Percentiles rank a stretch among this genome's conserved stretches.
These are phyloP conservation scores for Salarias fasciatus DNA, from an alignment of 2,797 vertebrate species.

Conservation along the genomic window DNA sequence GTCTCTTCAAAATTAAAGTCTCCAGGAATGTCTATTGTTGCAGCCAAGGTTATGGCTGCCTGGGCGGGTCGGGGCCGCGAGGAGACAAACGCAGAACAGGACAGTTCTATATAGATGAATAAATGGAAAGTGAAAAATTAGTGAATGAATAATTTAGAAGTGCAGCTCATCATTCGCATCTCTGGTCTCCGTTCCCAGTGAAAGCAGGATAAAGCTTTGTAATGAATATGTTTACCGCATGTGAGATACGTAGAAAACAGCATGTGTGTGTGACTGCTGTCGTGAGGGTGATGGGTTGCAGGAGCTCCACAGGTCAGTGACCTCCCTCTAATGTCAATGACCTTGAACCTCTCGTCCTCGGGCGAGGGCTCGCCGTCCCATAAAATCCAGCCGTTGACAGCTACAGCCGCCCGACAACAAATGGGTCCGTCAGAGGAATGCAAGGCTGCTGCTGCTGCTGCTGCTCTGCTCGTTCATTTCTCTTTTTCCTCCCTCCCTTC, in stretches of 20 bases:
- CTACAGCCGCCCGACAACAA: conserved; percentile 38
- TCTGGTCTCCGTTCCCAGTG: background rate
- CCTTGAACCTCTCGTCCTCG: conserved; percentile 37
- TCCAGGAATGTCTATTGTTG: conserved; percentile 66
- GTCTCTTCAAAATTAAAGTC: conserved; percentile 63
- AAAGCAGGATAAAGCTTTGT: too few species aligned
- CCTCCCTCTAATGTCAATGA: conserved; percentile 34
- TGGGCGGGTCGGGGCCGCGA: conserved; percentile 19
- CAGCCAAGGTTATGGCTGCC: conserved; percentile 57
- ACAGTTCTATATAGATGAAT: background rate
- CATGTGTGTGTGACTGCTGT: background rate
- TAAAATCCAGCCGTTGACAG: conserved; percentile 59
- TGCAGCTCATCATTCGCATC: background rate
- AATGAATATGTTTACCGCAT: background rate
- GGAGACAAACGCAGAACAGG: background rate
- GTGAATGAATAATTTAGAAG: too few species aligned
- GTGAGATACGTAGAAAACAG: background rate
- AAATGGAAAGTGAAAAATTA: conserved; percentile 22
- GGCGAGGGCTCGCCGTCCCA: conserved; percentile 1
- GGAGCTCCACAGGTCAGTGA: conserved; percentile 32
- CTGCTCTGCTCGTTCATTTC: conserved; percentile 26
- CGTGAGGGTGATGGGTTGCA: background rate
- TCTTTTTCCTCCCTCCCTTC: conserved; percentile 9
- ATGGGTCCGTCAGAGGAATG: conserved; percentile 46
- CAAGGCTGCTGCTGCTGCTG: conserved; percentile 8